Evolutionary conservation across 2,888 invertebrate species (phyloP), one percentile per base, ranked within the genome.

Genomic region (Galeruca laticollis): DNA sequence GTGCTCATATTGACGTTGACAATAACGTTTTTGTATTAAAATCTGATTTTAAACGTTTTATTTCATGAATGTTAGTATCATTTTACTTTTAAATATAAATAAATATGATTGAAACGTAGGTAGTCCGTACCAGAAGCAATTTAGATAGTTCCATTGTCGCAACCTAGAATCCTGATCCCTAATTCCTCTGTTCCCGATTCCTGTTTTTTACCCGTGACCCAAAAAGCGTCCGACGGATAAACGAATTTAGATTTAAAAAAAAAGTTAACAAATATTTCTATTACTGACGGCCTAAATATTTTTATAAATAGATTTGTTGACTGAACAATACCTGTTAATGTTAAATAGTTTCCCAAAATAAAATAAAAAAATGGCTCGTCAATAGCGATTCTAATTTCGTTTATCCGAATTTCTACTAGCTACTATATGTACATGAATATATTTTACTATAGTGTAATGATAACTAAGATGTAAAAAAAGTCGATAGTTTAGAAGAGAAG

Each of bases 221-320:
- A 68, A 37, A 52, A 64, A 51, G 26, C 54, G 26, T 60, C 60
- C 33, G 33, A 65, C 51, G 70, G 71, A 74, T 68, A 75, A 52
- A 77, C 78, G 76, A 76, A 73, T 70, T 75, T 64, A 57, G 73
- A 74, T 62, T 69, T 68, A 72, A 26, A 26, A 59, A 73, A 57
- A 70, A 71, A 73, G 66, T 75, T 73, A 73, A 75, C 68, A 79
- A 78, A 79, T 80, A 79, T 33, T 21, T 78, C 79, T 65, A 59
- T 65, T 79, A 76, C 78, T 80, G 82, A 79, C 84, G 83, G 84
- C 83, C 83, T 84, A 84, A 84, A 83, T 84, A 84, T 84, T 84
- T 84, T 84, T 84, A 80, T 84, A 83, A 78, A 75, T 80, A 82
- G 78, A 82, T 80, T 83, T 82, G 82, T 83, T 83, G 82, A 83